Evolutionary conservation across 2,797 vertebrate species (phyloP).

Genomic region (Lithobates pipiens): DNA sequence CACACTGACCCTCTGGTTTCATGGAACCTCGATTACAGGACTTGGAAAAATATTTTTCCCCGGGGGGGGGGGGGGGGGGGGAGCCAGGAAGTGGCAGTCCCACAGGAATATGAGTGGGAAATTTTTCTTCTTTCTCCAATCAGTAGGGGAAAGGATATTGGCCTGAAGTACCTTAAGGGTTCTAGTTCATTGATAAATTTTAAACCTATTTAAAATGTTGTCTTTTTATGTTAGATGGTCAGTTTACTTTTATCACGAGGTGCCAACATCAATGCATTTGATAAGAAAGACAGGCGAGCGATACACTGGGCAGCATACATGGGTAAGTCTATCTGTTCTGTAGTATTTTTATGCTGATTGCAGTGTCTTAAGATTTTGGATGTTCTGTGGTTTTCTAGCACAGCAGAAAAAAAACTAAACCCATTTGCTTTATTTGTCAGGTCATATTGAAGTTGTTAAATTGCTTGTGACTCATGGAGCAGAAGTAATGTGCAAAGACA

Average conservation of each 20-base stretch:
- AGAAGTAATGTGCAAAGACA: conserved; percentile 96
- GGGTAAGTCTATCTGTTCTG: conserved; percentile 79
- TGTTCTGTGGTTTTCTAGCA: neutral
- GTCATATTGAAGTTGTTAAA: conserved; percentile 97
- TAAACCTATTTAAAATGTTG: too few species aligned
- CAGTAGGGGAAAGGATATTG: too few species aligned
- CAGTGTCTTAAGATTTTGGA: neutral
- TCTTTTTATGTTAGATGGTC: conserved; percentile 85
- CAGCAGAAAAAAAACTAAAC: neutral
- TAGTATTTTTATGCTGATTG: neutral
- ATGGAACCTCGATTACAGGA: too few species aligned
- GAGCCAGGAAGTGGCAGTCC: too few species aligned
- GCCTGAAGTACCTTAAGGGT: too few species aligned
- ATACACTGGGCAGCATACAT: conserved; percentile 99
- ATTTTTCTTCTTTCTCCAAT: too few species aligned
- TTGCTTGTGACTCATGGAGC: conserved; percentile 92
- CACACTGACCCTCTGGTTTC: too few species aligned
- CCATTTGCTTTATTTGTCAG: conserved; percentile 71
- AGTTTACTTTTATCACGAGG: conserved; percentile 94
- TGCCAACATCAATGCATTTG: conserved; percentile 98
- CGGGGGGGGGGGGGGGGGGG: too few species aligned
- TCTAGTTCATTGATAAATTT: too few species aligned
- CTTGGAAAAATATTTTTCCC: too few species aligned
- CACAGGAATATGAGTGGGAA: too few species aligned
- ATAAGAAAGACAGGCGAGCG: conserved; percentile 98